Base-by-base conservation (phyloP, 1,140 invertebrate species). In the Psilanteris sp. region DNA sequence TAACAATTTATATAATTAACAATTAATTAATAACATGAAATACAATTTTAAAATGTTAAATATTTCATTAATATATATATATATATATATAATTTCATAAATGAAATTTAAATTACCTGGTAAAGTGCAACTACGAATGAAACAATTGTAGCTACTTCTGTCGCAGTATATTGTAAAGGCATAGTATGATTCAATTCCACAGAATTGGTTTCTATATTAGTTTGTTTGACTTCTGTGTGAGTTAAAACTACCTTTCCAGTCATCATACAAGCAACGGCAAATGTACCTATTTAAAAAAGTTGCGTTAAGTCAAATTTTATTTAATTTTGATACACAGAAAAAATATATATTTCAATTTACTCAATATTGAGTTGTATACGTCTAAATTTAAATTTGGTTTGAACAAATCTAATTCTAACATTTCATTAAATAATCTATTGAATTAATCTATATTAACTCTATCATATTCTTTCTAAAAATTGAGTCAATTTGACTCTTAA, bases 251-350 rank as follows among this genome's bases (percentile, higher is more conserved):
- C 91, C 89, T 96, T 96, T n/a, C 94, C 94, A 2, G 94, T 93
- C 95, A 97, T 96, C 79, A 97, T 90, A 81, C 94, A 96, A 34
- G 94, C 91, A 0, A 97, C 93, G 9, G 96, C 95, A 87, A 97
- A 97, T 0, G 95, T 96, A 26, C 93, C 92, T 93, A 71, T 29
- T 39, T 32, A 32, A 46, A 18, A 59, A 52, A 20, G 2, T 20
- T 24, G 18, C 10, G 11, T 15, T 3, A 10, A 10, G n/a, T 6
- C 0, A 27, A 3, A 15, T 29, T 43, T 11, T 43, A 31, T 26
- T 5, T 26, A n/a, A n/a, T n/a, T n/a, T n/a, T n/a, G n/a, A n/a
- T n/a, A n/a, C n/a, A n/a, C n/a, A n/a, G n/a, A n/a, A n/a, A n/a
- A n/a, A n/a, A n/a, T n/a, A n/a, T n/a, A n/a, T n/a, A n/a, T n/a